phyloP scores from a whole-genome alignment of 2,888 invertebrate species.

The Agrilus mali region DNA sequence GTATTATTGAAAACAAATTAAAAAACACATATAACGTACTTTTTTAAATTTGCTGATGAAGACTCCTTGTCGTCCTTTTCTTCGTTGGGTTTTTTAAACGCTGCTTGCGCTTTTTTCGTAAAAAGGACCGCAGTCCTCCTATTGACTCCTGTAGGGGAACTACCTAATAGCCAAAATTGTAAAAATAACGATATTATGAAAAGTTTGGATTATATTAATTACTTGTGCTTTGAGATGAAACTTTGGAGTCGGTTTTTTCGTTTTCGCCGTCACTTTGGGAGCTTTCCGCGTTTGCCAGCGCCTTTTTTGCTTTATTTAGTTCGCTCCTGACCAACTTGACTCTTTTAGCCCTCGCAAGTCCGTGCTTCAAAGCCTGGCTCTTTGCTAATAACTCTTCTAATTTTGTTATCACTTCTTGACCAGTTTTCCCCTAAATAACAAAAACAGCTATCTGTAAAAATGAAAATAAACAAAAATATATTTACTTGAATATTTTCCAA shows the following conservation, averaged over 20 bases:
- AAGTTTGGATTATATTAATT: conserved; percentile 15
- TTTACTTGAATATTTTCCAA: conserved; percentile 34
- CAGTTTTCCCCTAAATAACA: conserved; percentile 25
- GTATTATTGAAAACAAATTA: neutral
- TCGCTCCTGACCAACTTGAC: conserved; percentile 44
- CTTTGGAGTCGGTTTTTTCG: conserved; percentile 20
- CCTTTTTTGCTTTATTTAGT: conserved; percentile 41
- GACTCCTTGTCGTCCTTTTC: conserved; percentile 23
- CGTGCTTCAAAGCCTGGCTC: conserved; percentile 47
- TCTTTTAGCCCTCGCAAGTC: conserved; percentile 42
- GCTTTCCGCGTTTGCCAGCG: conserved; percentile 22
- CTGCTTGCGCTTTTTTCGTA: conserved; percentile 56
- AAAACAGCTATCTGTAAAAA: neutral
- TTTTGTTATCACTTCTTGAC: conserved; percentile 32
- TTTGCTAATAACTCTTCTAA: conserved; percentile 50
- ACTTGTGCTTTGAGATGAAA: conserved; percentile 10
- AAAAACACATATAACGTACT: conserved; percentile 1
- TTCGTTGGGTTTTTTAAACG: conserved; percentile 37
- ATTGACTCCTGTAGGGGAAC: conserved; percentile 47
- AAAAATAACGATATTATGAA: conserved; percentile 11
- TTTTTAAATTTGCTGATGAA: conserved; percentile 15
- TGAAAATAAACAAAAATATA: conserved; percentile 8
- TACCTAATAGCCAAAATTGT: conserved; percentile 12
- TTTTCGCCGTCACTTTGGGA: conserved; percentile 30
- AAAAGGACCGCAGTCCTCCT: conserved; percentile 66